These are phyloP conservation scores for Rallus limicola DNA, from an alignment of 2,113 vertebrate genomes.

Conservation along the genomic window DNA sequence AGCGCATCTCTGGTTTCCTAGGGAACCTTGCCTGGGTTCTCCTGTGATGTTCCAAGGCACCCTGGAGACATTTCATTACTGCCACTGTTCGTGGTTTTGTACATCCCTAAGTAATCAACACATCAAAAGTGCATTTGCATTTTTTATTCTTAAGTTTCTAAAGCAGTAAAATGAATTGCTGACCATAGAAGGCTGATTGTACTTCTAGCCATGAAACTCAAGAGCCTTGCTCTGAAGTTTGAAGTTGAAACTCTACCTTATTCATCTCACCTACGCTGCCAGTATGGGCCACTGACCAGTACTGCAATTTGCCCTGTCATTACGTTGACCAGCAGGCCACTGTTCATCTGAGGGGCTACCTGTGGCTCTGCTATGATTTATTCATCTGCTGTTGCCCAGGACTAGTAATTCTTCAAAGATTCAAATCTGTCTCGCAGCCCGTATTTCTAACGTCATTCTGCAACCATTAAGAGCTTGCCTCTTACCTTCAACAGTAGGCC, in stretches of 20 bases:
- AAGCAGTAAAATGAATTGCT: conserved; percentile 19
- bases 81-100: conserved; percentile 12
- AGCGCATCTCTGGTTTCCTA: conserved; percentile 57
- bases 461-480: neutral
- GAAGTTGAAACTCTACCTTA: neutral
- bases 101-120: conserved; percentile 2
- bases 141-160: conserved; percentile 19
- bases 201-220: neutral
- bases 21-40: neutral
- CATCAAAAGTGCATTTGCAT: conserved; percentile 34
- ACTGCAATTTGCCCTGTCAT: neutral
- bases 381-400: neutral
- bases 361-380: neutral
- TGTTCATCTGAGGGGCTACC: neutral
- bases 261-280: neutral
- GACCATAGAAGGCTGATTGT: neutral
- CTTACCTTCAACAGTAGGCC: neutral
- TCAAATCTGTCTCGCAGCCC: neutral
- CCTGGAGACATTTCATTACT: conserved; percentile 22
- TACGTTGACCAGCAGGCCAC: neutral
- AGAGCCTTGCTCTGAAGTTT: neutral
- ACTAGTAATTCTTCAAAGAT: neutral
- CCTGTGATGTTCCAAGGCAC: neutral
- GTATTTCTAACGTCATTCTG: neutral
- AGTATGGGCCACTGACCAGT: neutral